Evolutionary conservation across 2,113 vertebrate species (phyloP), one percentile per base, ranked within the genome.

Genomic region (Elanoides forficatus): DNA sequence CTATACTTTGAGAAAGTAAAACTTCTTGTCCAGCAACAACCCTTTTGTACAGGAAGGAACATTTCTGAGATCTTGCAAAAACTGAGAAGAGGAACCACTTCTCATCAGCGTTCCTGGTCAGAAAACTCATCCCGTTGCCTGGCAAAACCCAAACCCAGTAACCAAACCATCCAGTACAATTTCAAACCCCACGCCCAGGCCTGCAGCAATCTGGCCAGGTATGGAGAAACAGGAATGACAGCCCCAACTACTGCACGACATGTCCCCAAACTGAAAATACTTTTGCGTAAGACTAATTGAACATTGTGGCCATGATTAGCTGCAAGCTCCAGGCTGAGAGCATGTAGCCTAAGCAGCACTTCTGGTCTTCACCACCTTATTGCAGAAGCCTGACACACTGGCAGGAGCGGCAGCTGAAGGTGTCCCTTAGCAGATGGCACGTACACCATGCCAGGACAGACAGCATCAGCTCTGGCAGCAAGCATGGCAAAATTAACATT

Each of bases 381-480:
- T 45, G 56, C 25, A 74, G 91, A 83, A 71, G 42, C 29, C 27
- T 68, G 72, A 3, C 8, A 19, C 8, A 2, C 45, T 74, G 82
- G 60, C 70, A 78, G 72, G 36, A 78, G 86, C n/a, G 27, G 70
- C 6, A 48, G 56, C 63, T 92, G 75, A 81, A 76, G 85, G 75
- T 83, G 93, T 19, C 86, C 79, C 79, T 65, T 2, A 83, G 83
- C 95, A 95, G 93, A 86, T 91, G 92, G 89, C 86, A 89, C 36
- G 34, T 38, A 42, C 30, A 52, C 83, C 0, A 2, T 92, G 95
- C 95, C 89, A 94, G 67, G 89, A 75, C 81, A 78, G 25, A 20
- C 75, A 90, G 72, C 72, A 42, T 8, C 71, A 59, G 59, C 34
- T 47, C 87, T 83, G 78, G 72, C 78, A 87, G 60, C 67, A 52